These are phyloP conservation scores for Volucella zonaria DNA, from an alignment of 2,888 invertebrate genomes.

Conservation along the genomic window DNA sequence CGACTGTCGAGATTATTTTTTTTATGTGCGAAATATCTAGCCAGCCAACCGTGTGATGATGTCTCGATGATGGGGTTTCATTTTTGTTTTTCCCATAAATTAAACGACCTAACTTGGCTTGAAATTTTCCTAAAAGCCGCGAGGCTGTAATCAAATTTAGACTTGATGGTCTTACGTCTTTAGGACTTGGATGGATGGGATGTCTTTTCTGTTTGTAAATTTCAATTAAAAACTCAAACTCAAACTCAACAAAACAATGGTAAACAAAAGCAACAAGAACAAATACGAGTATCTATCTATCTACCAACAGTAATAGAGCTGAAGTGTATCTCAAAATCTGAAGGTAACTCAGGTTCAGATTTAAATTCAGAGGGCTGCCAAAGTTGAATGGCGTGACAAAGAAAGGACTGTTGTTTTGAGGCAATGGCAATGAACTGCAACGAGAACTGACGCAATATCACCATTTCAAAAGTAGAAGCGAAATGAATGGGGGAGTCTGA, in stretches of 20 bases:
- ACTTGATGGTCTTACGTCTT: neutral
- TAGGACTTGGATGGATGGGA: neutral
- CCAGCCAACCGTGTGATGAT: conserved; percentile 64
- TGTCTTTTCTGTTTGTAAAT: conserved; percentile 33
- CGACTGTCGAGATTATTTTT: neutral
- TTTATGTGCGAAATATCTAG: conserved; percentile 52
- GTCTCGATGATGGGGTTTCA: conserved; percentile 49
- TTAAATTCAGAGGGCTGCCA: conserved; percentile 26
- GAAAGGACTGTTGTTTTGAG: conserved; percentile 42
- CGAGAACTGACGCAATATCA: conserved; percentile 49
- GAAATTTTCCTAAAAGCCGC: conserved; percentile 21
- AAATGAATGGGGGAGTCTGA: conserved; percentile 41
- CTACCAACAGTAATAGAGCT: conserved; percentile 14
- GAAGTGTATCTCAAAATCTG: conserved; percentile 13
- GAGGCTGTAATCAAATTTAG: conserved; percentile 62
- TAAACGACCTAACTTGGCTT: conserved; percentile 54
- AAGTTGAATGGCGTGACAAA: conserved; percentile 47
- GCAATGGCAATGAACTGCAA: conserved; percentile 68
- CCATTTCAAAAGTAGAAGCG: conserved; percentile 15
- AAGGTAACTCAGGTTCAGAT: conserved; percentile 9
- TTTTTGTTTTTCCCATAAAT: conserved; percentile 62
- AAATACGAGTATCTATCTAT: neutral
- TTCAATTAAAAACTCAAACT: conserved; percentile 47
- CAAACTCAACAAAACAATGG: conserved; percentile 17
- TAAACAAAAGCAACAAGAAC: conserved; percentile 20